These are phyloP conservation scores for Apoderus coryli DNA, from an alignment of 2,888 invertebrate genomes.

Conservation along the genomic window DNA sequence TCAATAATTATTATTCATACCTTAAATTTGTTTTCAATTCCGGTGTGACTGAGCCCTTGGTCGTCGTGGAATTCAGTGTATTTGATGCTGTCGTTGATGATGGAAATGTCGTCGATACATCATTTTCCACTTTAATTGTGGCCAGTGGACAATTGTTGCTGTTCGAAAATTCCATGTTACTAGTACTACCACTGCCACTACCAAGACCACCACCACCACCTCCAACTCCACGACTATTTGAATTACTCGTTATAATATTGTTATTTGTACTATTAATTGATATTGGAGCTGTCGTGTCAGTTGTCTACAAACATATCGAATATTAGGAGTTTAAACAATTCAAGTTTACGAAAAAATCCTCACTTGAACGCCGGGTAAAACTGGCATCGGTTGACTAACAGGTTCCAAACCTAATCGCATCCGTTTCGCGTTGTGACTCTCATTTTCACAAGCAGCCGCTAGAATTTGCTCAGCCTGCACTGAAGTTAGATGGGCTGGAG, in stretches of 20 bases:
- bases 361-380: conserved; percentile 50
- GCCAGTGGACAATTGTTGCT: too few species aligned
- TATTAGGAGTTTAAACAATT: conserved; percentile 4
- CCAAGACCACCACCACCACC: too few species aligned
- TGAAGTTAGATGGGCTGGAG: conserved; percentile 91
- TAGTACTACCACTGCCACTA: too few species aligned
- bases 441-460: conserved; percentile 93
- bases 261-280: too few species aligned
- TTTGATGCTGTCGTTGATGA: conserved; percentile 36
- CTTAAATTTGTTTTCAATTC: conserved; percentile 24
- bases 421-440: conserved; percentile 92
- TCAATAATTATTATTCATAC: conserved; percentile 23
- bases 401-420: conserved; percentile 94
- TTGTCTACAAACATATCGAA: conserved; percentile 33
- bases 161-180: conserved; percentile 30
- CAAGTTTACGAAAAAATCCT: conserved; percentile 25
- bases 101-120: conserved; percentile 28
- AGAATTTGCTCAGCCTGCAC: conserved; percentile 93
- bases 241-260: too few species aligned
- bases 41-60: conserved; percentile 31
- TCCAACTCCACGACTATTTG: too few species aligned
- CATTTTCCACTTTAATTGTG: conserved; percentile 29
- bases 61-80: conserved; percentile 35
- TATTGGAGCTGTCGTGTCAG: conserved; percentile 45
- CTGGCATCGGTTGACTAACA: conserved; percentile 78